phyloP scores from a whole-genome alignment of 1,140 invertebrate genomes.

The Bursaphelenchus mucronatus region DNA sequence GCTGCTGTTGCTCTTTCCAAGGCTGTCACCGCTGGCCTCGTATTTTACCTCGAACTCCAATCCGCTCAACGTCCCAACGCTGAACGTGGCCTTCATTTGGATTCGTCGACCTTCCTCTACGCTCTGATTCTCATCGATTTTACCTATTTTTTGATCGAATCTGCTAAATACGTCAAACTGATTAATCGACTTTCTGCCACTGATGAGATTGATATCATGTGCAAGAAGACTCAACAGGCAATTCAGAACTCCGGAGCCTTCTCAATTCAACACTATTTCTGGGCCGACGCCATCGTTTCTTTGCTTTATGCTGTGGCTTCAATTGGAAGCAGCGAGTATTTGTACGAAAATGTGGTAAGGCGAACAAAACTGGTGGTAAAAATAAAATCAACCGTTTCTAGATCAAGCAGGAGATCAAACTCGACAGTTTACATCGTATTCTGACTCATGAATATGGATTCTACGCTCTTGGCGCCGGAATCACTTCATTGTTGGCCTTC shows the following conservation, averaged over 20 bases:
- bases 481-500: constrained; percentile 5
- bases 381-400: not conserved
- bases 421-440: constrained; percentile 18
- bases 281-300: constrained; percentile 10
- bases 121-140: constrained; percentile 8
- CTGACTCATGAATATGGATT: constrained; percentile 14
- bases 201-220: constrained; percentile 14
- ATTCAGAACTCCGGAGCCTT: not conserved
- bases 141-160: constrained; percentile 1
- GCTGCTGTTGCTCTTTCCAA: constrained; percentile 5
- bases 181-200: not conserved
- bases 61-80: not conserved
- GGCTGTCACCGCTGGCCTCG: constrained; percentile 1
- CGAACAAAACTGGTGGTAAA: not conserved
- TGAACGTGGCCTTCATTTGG: constrained; percentile 13
- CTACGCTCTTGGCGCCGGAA: constrained; percentile 12
- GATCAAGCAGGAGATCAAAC: constrained; percentile 6
- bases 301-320: constrained; percentile 12
- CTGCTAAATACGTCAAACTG: not conserved
- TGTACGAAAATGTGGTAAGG: constrained; percentile 15
- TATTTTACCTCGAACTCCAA: constrained; percentile 1
- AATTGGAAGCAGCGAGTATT: constrained; percentile 2
- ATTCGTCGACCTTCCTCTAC: not conserved
- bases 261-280: not conserved
- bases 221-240: not conserved